Base-by-base conservation (phyloP, 64 coral and sea anemone genomes). In the Stichodactyla mertensii region DNA sequence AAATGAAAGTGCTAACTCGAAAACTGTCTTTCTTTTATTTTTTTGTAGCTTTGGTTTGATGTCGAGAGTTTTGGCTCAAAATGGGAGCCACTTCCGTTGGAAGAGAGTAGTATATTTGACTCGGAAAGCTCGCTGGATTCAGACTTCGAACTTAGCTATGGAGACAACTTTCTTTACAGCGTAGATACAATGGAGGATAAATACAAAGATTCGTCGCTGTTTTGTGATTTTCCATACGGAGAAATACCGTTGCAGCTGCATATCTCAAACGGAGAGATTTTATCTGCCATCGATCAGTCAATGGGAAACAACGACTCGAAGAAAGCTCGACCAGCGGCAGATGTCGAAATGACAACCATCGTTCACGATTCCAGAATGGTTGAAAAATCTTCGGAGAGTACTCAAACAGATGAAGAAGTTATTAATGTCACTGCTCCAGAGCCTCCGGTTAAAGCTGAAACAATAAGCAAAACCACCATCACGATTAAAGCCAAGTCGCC, bases 341-440 rank as follows among this genome's bases (percentile, higher is more conserved):
- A 96, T 51, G 88, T 96, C 11, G 94, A 96, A 93, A 96, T 96
- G 94, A 97, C 91, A 77, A 74, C 94, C 15, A 88, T 92, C 23
- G 58, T 83, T 1, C 87, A 87, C n/a, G 55, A 82, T 15, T 78
- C 52, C 13, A 14, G 26, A 54, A 53, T 71, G 11, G 82, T 89
- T 13, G 87, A 80, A 55, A 91, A 90, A 13, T 87, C 94, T 55
- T 92, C 94, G 4, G 94, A 97, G 16, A 89, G 91, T 13, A 97
- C 94, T 52, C 94, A 97, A 82, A 97, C 94, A 53, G 94, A 97
- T 11, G 91, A 93, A 15, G 86, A 92, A 61, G 82, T 92, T 61
- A 84, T 88, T 61, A 92, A 83, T 20, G 79, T 83, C 74, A 81
- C 79, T 57, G 77, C 80, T 56, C 11, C 83, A 54, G 89, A 86